These are phyloP conservation scores for Heterocephalus glaber DNA, from an alignment of 2,113 vertebrate genomes.

Conservation along the genomic window DNA sequence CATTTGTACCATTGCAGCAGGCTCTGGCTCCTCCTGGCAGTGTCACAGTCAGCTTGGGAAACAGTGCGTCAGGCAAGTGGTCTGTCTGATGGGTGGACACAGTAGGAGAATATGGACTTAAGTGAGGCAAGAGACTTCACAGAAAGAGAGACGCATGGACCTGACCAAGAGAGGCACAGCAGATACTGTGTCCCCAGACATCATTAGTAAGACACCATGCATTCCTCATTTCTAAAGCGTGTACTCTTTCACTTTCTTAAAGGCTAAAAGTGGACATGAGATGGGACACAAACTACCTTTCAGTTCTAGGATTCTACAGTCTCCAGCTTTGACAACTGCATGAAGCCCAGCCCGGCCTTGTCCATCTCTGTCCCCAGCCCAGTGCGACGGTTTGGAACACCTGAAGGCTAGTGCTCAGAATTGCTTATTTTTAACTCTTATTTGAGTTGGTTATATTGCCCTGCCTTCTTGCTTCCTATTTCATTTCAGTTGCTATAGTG, in stretches of 20 bases:
- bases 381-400: too few relatives aligned
- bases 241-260: neutral
- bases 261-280: neutral
- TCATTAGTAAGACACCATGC: neutral
- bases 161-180: neutral
- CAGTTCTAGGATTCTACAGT: neutral
- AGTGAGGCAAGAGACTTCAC: neutral
- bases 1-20: neutral
- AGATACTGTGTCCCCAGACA: too few relatives aligned
- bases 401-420: neutral
- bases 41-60: neutral
- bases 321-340: neutral
- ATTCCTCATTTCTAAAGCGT: neutral
- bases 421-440: neutral
- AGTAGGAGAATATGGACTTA: neutral
- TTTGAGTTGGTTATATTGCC: neutral
- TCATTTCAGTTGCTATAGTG: neutral
- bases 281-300: neutral
- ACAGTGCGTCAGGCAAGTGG: neutral
- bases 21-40: too few relatives aligned
- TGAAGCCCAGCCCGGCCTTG: fast-evolving
- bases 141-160: neutral
- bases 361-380: fast-evolving
- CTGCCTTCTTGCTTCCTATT: neutral
- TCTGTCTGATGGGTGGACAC: neutral